These are phyloP conservation scores for Nudaria mundana DNA, from an alignment of 2,888 invertebrate species.

Conservation along the genomic window DNA sequence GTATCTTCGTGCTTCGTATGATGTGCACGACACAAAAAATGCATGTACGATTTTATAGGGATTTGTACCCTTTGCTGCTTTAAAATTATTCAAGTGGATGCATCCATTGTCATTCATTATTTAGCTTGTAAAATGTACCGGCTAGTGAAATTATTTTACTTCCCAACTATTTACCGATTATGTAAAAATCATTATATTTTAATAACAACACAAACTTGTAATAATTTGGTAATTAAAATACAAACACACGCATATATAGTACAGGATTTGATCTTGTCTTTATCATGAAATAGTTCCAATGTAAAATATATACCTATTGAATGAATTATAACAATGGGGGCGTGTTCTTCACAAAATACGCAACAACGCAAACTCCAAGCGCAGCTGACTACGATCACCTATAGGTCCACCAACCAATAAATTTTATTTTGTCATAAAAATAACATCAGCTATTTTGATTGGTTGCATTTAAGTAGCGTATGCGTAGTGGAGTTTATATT, in stretches of 20 bases:
- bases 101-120: constrained; percentile 87
- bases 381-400: constrained; percentile 23
- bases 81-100: constrained; percentile 89
- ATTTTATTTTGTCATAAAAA: constrained; percentile 5
- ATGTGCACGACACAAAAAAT: constrained; percentile 91
- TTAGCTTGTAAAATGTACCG: constrained; percentile 47
- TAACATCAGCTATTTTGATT: neutral
- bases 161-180: no score
- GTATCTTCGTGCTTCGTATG: constrained; percentile 88
- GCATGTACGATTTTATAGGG: constrained; percentile 91
- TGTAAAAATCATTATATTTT: constrained; percentile 30
- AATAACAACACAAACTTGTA: constrained; percentile 16
- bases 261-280: constrained; percentile 3
- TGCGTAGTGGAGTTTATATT: neutral
- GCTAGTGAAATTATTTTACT: constrained; percentile 30
- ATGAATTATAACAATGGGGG: constrained; percentile 33
- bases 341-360: constrained; percentile 37
- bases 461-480: neutral
- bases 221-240: constrained; percentile 5
- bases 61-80: constrained; percentile 87
- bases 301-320: constrained; percentile 20
- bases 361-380: constrained; percentile 22
- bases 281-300: constrained; percentile 8
- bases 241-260: constrained; percentile 1
- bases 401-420: constrained; percentile 10